A percentile compares a stretch with the other conserved stretches of the same genome.
These are phyloP conservation scores for Pediacus dermestoides DNA, from an alignment of 2,888 invertebrate genomes.

Conservation along the genomic window DNA sequence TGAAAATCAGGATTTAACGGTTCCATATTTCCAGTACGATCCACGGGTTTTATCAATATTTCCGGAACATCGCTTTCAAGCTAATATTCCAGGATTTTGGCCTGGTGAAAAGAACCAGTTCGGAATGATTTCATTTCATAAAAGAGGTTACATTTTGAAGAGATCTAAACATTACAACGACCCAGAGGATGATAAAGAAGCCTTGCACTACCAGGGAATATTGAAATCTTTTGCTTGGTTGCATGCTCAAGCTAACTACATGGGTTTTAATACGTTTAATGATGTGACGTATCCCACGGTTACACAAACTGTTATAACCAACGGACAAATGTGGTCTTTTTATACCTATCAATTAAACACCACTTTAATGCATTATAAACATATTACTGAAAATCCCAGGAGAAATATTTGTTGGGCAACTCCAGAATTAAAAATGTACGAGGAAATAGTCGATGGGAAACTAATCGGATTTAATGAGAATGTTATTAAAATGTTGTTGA, in stretches of 20 bases:
- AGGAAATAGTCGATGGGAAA: slow-evolving; percentile 63
- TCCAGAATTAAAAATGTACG: slow-evolving; percentile 68
- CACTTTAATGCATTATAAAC: slow-evolving; percentile 60
- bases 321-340: slow-evolving; percentile 84
- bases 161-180: slow-evolving; percentile 52
- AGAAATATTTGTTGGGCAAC: slow-evolving; percentile 80
- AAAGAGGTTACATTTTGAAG: slow-evolving; percentile 57
- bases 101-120: slow-evolving; percentile 75
- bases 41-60: slow-evolving; percentile 62
- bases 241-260: slow-evolving; percentile 72
- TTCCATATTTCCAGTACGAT: slow-evolving; percentile 59
- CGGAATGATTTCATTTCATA: slow-evolving; percentile 72
- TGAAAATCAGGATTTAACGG: slow-evolving; percentile 54
- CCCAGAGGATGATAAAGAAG: slow-evolving; percentile 57
- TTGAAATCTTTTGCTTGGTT: slow-evolving; percentile 79
- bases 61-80: slow-evolving; percentile 59
- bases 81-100: slow-evolving; percentile 84
- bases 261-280: slow-evolving; percentile 86
- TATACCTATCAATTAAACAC: slow-evolving; percentile 93
- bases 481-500: slow-evolving; percentile 68
- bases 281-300: slow-evolving; percentile 89
- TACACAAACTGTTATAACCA: slow-evolving; percentile 83
- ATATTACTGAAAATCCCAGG: slow-evolving; percentile 63
- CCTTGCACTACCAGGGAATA: slow-evolving; percentile 71
- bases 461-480: slow-evolving; percentile 77